Evolutionary conservation across 92 coral and sea anemone genomes (phyloP).

Genomic region (Desmophyllum pertusum): DNA sequence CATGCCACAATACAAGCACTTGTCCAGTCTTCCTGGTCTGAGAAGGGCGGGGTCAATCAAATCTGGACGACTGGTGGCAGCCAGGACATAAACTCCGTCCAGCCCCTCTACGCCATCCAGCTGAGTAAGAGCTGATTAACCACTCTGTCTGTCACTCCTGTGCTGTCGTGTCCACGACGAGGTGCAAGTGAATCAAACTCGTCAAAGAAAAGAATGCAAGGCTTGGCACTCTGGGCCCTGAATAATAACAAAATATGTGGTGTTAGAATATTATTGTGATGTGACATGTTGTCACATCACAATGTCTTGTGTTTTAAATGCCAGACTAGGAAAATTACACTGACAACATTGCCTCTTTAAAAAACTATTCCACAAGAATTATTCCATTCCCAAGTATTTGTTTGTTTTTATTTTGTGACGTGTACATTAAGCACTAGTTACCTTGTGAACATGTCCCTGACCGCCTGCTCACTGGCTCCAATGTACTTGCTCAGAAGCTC

Average conservation of each 20-base stretch:
- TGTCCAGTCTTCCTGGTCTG: slow-evolving; percentile 96
- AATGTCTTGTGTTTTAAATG: no score
- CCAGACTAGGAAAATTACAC: no score
- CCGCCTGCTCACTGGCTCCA: slow-evolving; percentile 99
- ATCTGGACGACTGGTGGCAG: slow-evolving; percentile 97
- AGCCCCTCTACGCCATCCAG: slow-evolving; percentile 98
- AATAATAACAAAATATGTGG: background rate
- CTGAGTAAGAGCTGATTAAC: slow-evolving; percentile 98
- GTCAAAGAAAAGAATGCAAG: slow-evolving; percentile 93
- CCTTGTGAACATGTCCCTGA: slow-evolving; percentile 94
- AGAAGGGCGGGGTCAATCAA: slow-evolving; percentile 96
- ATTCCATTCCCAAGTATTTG: no score
- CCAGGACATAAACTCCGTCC: slow-evolving; percentile 89
- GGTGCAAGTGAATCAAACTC: slow-evolving; percentile 98
- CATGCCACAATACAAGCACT: slow-evolving; percentile 91
- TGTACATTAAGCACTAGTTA: background rate
- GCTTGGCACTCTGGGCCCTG: slow-evolving; percentile 99
- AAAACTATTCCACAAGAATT: no score
- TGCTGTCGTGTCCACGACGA: slow-evolving; percentile 98
- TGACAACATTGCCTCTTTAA: no score
- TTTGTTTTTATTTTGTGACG: background rate
- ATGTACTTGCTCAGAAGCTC: slow-evolving; percentile 94
- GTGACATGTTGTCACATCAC: no score
- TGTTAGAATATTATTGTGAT: no score
- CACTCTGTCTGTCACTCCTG: slow-evolving; percentile 98